Conservation (phyloP, 2,797 vertebrate species). For the Dipus sagitta region DNA sequence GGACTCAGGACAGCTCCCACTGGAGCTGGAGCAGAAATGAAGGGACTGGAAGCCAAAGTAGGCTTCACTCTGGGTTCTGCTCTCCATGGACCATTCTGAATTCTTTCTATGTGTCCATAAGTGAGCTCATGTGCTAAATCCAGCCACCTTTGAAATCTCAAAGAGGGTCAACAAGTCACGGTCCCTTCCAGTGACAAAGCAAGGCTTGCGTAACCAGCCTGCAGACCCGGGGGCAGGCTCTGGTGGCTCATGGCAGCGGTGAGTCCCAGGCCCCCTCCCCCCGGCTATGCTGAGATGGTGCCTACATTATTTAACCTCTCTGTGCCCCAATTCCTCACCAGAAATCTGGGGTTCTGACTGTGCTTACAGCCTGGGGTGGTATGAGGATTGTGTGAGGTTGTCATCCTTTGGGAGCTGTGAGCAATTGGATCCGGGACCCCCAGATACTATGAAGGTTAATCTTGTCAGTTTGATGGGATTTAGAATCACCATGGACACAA, state of each 20-base stretch:
- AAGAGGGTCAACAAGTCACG: neutral
- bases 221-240: neutral
- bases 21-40: neutral
- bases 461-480: too few relatives aligned
- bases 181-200: neutral
- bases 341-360: rapidly evolving
- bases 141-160: slow-evolving; percentile 55
- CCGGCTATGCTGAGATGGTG: neutral
- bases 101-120: slow-evolving; percentile 4
- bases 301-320: neutral
- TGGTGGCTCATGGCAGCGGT: rapidly evolving
- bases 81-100: neutral
- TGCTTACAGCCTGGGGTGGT: rapidly evolving
- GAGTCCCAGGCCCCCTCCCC: neutral
- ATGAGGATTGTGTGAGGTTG: neutral
- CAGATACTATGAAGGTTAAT: too few relatives aligned
- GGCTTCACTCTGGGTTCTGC: neutral
- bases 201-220: neutral
- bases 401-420: neutral
- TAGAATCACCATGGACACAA: too few relatives aligned
- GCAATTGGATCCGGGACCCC: neutral
- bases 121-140: slow-evolving; percentile 51
- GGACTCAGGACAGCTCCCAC: neutral
- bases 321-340: neutral
- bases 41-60: neutral